A percentile compares a stretch with the other conserved stretches of the same genome.
These are phyloP conservation scores for Catharus fuscescens DNA, from an alignment of 2,113 vertebrate species.

Conservation along the genomic window DNA sequence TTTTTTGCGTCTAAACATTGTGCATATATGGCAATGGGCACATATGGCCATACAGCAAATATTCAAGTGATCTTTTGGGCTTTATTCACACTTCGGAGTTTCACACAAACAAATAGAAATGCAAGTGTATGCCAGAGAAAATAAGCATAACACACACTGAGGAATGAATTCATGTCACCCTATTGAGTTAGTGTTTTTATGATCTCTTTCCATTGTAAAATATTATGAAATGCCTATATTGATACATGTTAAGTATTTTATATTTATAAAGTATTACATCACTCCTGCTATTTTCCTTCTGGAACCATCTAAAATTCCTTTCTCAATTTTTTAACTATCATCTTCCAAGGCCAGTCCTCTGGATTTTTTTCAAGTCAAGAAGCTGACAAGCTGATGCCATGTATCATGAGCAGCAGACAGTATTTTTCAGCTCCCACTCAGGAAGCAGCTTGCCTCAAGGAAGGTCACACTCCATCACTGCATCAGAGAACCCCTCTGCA, in stretches of 20 bases:
- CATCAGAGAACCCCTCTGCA: background rate
- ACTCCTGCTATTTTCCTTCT: background rate
- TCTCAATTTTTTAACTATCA: background rate
- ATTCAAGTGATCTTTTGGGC: background rate
- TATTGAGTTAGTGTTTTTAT: rapidly evolving
- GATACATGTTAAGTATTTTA: background rate
- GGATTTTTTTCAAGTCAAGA: background rate
- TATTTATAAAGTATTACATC: background rate
- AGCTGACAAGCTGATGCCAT: background rate
- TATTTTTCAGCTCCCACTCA: background rate
- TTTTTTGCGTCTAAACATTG: background rate
- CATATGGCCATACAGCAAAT: background rate
- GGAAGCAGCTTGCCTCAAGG: constrained; percentile 30
- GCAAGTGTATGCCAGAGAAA: background rate
- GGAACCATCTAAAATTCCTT: background rate
- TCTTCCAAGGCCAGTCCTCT: background rate
- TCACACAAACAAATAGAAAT: background rate
- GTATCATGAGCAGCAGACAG: background rate
- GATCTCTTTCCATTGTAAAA: background rate
- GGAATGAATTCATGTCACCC: background rate
- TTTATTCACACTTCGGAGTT: background rate
- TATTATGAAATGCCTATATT: rapidly evolving
- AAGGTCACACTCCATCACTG: constrained; percentile 36
- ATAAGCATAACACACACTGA: background rate
- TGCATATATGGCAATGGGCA: background rate